These are phyloP conservation scores for Sarcophaga variegata DNA, from an alignment of 2,888 invertebrate species.

Conservation along the genomic window DNA sequence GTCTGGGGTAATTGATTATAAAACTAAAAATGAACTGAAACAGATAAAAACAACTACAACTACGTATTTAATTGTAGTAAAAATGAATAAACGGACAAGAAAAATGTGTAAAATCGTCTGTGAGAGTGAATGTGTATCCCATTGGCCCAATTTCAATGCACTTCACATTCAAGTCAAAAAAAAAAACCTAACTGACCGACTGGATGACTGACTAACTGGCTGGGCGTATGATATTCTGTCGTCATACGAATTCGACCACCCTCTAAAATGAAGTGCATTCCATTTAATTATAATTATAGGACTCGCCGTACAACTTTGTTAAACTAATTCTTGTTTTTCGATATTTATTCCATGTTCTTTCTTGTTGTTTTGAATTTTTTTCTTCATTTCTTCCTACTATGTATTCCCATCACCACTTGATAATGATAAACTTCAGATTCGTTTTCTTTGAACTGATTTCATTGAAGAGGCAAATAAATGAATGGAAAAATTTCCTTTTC, in stretches of 20 bases:
- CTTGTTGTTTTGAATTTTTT: not conserved
- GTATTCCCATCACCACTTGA: not conserved
- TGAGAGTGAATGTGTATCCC: not conserved
- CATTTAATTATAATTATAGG: constrained; percentile 41
- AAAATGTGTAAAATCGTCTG: not conserved
- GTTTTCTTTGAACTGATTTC: not conserved
- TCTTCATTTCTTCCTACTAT: not conserved
- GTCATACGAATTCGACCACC: not conserved
- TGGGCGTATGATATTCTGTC: not conserved
- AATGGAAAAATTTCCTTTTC: not conserved
- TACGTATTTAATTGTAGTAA: not conserved
- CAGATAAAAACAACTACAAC: not conserved
- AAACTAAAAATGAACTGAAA: not conserved
- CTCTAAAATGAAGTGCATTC: constrained; percentile 35
- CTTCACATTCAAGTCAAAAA: not conserved
- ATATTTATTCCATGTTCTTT: not conserved
- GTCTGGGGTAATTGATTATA: not conserved
- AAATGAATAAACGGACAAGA: not conserved
- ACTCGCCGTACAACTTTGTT: not conserved
- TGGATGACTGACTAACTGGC: not conserved
- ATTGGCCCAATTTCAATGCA: constrained; percentile 35
- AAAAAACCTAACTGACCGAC: too few relatives aligned
- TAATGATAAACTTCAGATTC: not conserved
- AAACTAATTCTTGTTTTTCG: not conserved
- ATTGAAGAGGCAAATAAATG: not conserved